phyloP scores from a whole-genome alignment of 2,888 invertebrate species.

The Drosophila nr. medialis region DNA sequence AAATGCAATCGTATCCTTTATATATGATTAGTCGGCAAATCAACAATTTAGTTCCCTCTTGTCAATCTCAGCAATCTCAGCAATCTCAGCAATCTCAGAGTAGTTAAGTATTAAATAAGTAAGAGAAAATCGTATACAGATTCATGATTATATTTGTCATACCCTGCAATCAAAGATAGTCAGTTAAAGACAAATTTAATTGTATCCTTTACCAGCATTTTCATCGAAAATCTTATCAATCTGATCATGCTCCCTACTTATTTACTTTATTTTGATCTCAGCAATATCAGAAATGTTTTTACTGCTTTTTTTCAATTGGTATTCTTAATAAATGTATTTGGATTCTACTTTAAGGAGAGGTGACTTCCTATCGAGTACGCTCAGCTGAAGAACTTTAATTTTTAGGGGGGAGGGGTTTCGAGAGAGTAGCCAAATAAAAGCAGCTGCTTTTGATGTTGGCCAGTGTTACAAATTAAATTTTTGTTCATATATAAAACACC shows the following conservation, averaged over 20 bases:
- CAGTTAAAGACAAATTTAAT: background rate
- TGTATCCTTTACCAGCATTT: background rate
- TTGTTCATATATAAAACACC: constrained; percentile 31
- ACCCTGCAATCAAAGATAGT: constrained; percentile 17
- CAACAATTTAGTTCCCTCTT: no score
- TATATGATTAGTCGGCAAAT: no score
- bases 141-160: constrained; percentile 55
- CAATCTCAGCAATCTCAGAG: background rate
- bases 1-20: background rate
- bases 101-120: background rate
- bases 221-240: background rate
- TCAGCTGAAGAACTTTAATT: background rate
- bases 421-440: constrained; percentile 31
- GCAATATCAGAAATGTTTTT: background rate
- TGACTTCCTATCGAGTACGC: background rate
- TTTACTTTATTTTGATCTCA: background rate
- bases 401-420: background rate
- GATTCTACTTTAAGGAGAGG: background rate
- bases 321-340: background rate
- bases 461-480: constrained; percentile 67
- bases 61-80: no score
- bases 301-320: no score
- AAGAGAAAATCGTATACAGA: constrained; percentile 23
- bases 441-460: constrained; percentile 79
- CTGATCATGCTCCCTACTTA: background rate